A percentile compares a stretch with the other conserved stretches of the same genome.
Evolutionary conservation across 2,797 vertebrate genomes (phyloP).

Genomic region (Sebastiscus tertius): DNA sequence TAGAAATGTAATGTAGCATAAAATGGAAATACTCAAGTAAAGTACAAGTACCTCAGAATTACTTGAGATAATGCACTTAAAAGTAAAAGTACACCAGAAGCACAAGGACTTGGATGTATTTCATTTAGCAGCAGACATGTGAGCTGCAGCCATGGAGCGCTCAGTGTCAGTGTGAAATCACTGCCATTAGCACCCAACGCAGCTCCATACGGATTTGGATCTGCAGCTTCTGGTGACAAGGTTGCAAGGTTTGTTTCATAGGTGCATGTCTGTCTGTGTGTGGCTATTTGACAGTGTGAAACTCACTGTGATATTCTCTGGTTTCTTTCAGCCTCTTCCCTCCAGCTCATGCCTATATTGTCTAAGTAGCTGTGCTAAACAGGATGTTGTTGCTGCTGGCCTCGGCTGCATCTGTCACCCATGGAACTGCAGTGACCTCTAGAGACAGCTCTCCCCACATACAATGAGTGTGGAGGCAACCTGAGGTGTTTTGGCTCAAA

Average conservation of each 20-base stretch:
- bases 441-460: constrained; percentile 84
- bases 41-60: constrained; percentile 12
- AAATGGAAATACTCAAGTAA: background rate
- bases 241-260: constrained; percentile 37
- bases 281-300: constrained; percentile 57
- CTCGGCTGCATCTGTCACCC: constrained; percentile 79
- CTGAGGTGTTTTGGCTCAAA: constrained; percentile 64
- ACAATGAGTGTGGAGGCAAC: constrained; percentile 69
- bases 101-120: constrained; percentile 19
- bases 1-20: background rate
- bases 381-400: constrained; percentile 64
- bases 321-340: constrained; percentile 45
- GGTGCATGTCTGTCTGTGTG: constrained; percentile 26
- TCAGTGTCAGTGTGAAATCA: constrained; percentile 53
- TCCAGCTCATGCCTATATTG: constrained; percentile 55
- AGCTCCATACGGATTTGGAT: constrained; percentile 49
- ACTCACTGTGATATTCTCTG: constrained; percentile 26
- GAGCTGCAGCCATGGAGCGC: background rate
- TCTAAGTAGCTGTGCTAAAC: constrained; percentile 71
- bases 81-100: background rate
- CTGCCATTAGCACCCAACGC: constrained; percentile 42
- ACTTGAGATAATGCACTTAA: background rate
- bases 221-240: constrained; percentile 47
- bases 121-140: too few species aligned
- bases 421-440: constrained; percentile 89